A percentile compares a stretch with the other conserved stretches of the same genome.
These are phyloP conservation scores for Rhabdophis nuchalis DNA, from an alignment of 2,797 vertebrate genomes.

Conservation along the genomic window DNA sequence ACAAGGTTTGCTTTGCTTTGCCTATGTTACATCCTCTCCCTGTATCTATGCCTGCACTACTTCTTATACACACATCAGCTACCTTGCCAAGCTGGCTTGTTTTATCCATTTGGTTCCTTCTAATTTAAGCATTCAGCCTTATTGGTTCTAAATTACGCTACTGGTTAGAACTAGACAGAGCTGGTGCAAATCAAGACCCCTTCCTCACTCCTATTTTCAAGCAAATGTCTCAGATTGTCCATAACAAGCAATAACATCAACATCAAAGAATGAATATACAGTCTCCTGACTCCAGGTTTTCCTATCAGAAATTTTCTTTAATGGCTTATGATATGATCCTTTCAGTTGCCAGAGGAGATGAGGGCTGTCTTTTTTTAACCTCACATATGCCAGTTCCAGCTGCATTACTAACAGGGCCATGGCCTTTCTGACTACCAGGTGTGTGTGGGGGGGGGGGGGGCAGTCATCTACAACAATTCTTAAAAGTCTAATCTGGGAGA, in stretches of 20 bases:
- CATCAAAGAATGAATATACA: constrained; percentile 22
- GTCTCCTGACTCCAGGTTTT: constrained; percentile 45
- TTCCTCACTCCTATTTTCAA: constrained; percentile 46
- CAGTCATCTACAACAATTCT: constrained; percentile 71
- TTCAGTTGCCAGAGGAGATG: constrained; percentile 75
- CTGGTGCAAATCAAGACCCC: constrained; percentile 58
- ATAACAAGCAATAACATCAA: constrained; percentile 26
- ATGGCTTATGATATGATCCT: constrained; percentile 63
- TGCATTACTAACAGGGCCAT: constrained; percentile 66
- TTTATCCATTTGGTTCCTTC: constrained; percentile 17
- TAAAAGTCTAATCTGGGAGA: constrained; percentile 80
- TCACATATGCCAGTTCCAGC: constrained; percentile 48
- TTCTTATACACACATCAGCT: neutral
- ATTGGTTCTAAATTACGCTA: constrained; percentile 37
- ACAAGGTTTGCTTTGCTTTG: neutral
- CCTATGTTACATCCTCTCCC: constrained; percentile 2
- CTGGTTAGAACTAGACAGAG: constrained; percentile 40
- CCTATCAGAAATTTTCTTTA: constrained; percentile 59
- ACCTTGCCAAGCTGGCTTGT: constrained; percentile 18
- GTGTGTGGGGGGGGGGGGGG: neutral
- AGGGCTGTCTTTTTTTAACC: constrained; percentile 65
- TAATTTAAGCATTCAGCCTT: constrained; percentile 9
- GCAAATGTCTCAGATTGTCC: constrained; percentile 42
- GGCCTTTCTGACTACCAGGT: constrained; percentile 73
- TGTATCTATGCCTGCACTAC: neutral